Base-by-base conservation (phyloP, 1,140 invertebrate species). In the Eciton burchellii region DNA sequence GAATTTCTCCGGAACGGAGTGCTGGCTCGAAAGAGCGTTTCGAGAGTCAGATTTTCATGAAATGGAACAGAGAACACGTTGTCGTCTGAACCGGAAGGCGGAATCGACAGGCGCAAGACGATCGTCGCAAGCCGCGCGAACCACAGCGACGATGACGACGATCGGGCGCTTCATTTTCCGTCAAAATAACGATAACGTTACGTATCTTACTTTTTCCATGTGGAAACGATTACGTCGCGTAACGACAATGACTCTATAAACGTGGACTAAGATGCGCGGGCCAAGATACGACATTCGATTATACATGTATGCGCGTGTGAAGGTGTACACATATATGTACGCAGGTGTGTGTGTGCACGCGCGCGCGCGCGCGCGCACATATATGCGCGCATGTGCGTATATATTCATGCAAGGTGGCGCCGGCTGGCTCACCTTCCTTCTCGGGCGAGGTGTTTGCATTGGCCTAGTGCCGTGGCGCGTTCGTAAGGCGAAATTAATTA, bases 401-500 rank as follows among this genome's bases (percentile, higher is more conserved):
- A 29, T 49, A 49, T 49, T 16, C 54, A 29, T 14, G 35, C 35
- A 19, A 26, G 29, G 35, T 19, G 47, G 43, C 29, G 72, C 24
- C 14, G 59, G 59, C 59, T 35, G 35, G 62, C 49, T 79, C 43
- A 82, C 77, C 77, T 79, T 77, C 74, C 35, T 72, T 60, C 77
- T 59, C 68, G 12, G 35, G 88, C 86, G 92, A 93, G 92, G 91
- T 92, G 92, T 93, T 93, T 91, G 91, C 92, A 92, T 93, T 93
- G 92, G 92, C 92, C 92, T 93, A 93, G 92, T 93, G 92, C 88
- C 90, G 91, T 90, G 87, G 72, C 87, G 72, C 88, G 88, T 90
- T 90, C 83, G 90, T 88, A 68, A 82, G 85, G 86, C 88, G 89
- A 93, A 93, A 93, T 93, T 93, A 93, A 93, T 93, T 93, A 93